These are phyloP conservation scores for Ginglymostoma cirratum DNA, from an alignment of 2,113 vertebrate genomes.

Conservation along the genomic window DNA sequence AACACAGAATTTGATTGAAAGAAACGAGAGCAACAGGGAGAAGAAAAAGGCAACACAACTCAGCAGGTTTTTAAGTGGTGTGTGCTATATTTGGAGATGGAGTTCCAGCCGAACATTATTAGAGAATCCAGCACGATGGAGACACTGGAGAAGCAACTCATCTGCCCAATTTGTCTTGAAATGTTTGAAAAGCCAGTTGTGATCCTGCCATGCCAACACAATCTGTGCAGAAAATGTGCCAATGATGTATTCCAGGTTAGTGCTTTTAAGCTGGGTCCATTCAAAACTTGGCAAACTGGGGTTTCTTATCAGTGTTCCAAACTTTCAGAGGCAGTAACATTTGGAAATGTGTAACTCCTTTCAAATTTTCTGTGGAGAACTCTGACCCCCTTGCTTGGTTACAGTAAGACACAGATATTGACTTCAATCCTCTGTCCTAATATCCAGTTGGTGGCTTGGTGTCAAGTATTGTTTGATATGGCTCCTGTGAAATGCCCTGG, in stretches of 20 bases:
- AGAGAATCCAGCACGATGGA: constrained; percentile 71
- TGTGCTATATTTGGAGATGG: constrained; percentile 49
- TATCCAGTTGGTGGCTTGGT: neutral
- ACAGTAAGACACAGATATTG: neutral
- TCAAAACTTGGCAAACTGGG: neutral
- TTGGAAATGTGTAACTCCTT: neutral
- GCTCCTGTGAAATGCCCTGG: neutral
- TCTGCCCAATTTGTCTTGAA: constrained; percentile 95
- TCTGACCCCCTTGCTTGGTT: neutral
- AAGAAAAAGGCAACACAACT: neutral
- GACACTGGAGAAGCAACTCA: constrained; percentile 90
- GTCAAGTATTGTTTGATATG: neutral
- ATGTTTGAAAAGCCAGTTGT: constrained; percentile 96
- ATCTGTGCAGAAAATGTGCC: constrained; percentile 89
- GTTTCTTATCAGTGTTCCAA: neutral
- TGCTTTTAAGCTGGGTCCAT: neutral
- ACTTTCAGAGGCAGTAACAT: neutral
- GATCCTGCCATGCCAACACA: constrained; percentile 95
- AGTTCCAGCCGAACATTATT: constrained; percentile 61
- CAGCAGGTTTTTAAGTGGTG: neutral
- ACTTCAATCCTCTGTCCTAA: neutral
- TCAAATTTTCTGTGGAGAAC: neutral
- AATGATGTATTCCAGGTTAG: constrained; percentile 82
- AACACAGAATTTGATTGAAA: constrained; percentile 51
- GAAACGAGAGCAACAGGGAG: neutral